Evolutionary conservation across 2,797 vertebrate species (phyloP).

Genomic region (Simalia tracyae): DNA sequence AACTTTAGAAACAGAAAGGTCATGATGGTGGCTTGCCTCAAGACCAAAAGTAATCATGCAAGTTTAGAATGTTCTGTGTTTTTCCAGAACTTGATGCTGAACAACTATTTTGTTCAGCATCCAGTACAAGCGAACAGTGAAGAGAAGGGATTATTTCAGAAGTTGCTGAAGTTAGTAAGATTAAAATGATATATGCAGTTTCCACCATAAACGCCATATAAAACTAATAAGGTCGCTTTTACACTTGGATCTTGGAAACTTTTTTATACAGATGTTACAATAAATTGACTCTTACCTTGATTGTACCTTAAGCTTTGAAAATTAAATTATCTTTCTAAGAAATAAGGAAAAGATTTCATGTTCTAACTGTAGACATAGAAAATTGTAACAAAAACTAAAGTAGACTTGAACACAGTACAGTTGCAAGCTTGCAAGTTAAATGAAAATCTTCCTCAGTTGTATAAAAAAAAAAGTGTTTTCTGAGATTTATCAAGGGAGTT

Average conservation of each 20-base stretch:
- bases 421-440: background rate
- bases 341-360: background rate
- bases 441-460: background rate
- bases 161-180: background rate
- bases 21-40: background rate
- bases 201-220: background rate
- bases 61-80: background rate
- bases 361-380: background rate
- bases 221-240: too few species aligned
- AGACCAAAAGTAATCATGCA: background rate
- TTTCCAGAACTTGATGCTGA: background rate
- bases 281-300: background rate
- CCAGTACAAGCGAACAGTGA: background rate
- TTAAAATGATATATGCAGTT: conserved; percentile 1
- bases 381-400: background rate
- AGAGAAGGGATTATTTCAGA: background rate
- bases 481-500: conserved; percentile 1
- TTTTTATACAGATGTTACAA: background rate
- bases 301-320: background rate
- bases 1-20: background rate
- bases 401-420: background rate
- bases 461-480: background rate
- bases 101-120: background rate
- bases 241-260: background rate
- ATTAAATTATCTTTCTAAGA: background rate